phyloP scores from a whole-genome alignment of 2,113 vertebrate species.

The Lycaon pictus region DNA sequence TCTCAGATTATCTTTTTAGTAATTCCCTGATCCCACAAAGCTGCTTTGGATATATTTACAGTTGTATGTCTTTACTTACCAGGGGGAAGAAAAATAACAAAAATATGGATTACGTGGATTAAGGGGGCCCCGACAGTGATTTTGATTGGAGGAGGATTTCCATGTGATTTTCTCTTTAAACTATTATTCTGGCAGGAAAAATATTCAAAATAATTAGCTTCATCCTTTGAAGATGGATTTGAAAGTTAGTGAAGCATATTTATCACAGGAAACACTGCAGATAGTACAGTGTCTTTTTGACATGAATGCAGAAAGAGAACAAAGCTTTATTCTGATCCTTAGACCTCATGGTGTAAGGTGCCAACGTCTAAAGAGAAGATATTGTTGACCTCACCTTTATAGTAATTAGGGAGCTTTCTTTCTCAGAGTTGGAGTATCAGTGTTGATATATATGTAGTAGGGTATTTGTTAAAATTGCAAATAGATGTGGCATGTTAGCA shows the following conservation, averaged over 20 bases:
- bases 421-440: neutral
- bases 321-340: neutral
- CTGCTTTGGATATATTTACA: neutral
- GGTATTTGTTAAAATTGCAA: neutral
- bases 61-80: neutral
- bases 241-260: constrained; percentile 4
- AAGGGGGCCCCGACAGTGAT: constrained; percentile 60
- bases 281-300: neutral
- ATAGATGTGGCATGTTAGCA: neutral
- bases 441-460: neutral
- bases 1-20: neutral
- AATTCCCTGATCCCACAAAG: neutral
- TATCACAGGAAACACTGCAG: neutral
- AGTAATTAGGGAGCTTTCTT: neutral
- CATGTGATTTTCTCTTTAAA: constrained; percentile 77
- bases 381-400: neutral
- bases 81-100: neutral
- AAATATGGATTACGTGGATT: neutral
- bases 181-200: constrained; percentile 76
- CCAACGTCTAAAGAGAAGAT: neutral
- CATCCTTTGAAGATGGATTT: constrained; percentile 80
- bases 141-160: constrained; percentile 62
- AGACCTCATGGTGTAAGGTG: neutral
- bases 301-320: neutral
- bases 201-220: constrained; percentile 77